Evolutionary conservation across 2,113 vertebrate species (phyloP).

Genomic region (Nymphicus hollandicus): DNA sequence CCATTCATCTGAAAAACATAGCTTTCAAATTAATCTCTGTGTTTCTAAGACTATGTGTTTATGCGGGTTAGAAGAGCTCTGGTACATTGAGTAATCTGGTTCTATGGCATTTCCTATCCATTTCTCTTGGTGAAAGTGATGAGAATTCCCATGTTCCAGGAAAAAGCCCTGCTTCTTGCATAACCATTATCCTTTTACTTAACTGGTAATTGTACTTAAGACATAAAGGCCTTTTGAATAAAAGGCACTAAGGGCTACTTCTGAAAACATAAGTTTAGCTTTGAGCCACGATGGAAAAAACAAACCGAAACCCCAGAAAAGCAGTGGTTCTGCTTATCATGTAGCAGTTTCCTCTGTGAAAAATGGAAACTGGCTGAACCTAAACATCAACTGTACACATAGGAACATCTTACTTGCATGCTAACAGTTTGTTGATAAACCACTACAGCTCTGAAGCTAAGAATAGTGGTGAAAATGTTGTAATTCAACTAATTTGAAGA

Average conservation of each 20-base stretch:
- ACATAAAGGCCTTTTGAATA: background rate
- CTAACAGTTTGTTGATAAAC: background rate
- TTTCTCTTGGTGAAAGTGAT: background rate
- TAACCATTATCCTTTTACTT: background rate
- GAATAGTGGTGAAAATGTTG: background rate
- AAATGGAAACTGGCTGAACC: background rate
- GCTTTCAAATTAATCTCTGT: background rate
- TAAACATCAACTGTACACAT: background rate
- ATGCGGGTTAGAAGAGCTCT: background rate
- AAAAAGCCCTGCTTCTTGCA: fast-evolving
- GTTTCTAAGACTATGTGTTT: background rate
- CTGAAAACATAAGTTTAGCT: background rate
- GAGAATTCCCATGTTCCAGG: background rate
- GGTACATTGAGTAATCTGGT: background rate
- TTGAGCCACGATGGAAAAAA: background rate
- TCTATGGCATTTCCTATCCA: background rate
- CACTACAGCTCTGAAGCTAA: background rate
- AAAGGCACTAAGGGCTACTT: background rate
- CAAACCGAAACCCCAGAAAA: background rate
- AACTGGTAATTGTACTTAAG: background rate
- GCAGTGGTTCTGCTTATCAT: background rate
- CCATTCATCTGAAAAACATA: background rate
- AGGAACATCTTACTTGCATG: background rate
- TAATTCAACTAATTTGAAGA: background rate
- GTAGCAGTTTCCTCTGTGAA: background rate